These are phyloP conservation scores for Drosophila micromelanica DNA, from an alignment of 1,140 invertebrate genomes.

Conservation along the genomic window DNA sequence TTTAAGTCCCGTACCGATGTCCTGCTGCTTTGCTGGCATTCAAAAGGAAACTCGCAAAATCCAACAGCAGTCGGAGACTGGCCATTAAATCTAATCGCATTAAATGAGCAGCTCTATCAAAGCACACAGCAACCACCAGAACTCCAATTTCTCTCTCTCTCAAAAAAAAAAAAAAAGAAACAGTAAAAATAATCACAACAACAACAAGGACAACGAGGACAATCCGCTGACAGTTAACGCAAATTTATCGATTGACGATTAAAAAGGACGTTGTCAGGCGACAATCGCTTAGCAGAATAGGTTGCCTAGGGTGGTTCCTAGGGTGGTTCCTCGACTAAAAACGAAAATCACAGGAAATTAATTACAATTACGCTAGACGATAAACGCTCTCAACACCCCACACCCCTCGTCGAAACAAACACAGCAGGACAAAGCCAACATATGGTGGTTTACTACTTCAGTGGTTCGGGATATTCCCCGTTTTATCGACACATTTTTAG, in stretches of 20 bases:
- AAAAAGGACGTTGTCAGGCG: slow-evolving; percentile 58
- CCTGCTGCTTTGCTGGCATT: slow-evolving; percentile 48
- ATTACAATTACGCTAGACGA: slow-evolving; percentile 74
- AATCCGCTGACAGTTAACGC: slow-evolving; percentile 75
- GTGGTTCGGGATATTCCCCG: slow-evolving; percentile 17
- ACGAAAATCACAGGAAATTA: slow-evolving; percentile 82
- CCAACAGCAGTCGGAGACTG: slow-evolving; percentile 45
- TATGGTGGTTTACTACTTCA: slow-evolving; percentile 58
- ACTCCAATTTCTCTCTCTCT: slow-evolving; percentile 23
- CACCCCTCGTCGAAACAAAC: background rate
- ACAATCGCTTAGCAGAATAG: slow-evolving; percentile 7
- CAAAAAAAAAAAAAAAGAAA: slow-evolving; percentile 23
- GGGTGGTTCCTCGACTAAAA: slow-evolving; percentile 52
- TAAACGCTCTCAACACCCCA: slow-evolving; percentile 16
- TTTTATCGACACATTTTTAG: slow-evolving; percentile 74
- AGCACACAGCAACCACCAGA: slow-evolving; percentile 15
- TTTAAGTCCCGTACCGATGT: slow-evolving; percentile 56
- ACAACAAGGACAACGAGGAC: slow-evolving; percentile 24
- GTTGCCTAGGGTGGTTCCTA: slow-evolving; percentile 28
- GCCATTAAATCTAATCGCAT: slow-evolving; percentile 81
- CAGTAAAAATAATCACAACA: slow-evolving; percentile 30
- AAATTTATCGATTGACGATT: slow-evolving; percentile 82
- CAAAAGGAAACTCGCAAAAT: slow-evolving; percentile 37
- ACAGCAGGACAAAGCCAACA: slow-evolving; percentile 32
- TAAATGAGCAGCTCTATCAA: slow-evolving; percentile 62